Evolutionary conservation across 2,888 invertebrate species (phyloP), one percentile per base, ranked within the genome.

Genomic region (Sminthurinus aureus): DNA sequence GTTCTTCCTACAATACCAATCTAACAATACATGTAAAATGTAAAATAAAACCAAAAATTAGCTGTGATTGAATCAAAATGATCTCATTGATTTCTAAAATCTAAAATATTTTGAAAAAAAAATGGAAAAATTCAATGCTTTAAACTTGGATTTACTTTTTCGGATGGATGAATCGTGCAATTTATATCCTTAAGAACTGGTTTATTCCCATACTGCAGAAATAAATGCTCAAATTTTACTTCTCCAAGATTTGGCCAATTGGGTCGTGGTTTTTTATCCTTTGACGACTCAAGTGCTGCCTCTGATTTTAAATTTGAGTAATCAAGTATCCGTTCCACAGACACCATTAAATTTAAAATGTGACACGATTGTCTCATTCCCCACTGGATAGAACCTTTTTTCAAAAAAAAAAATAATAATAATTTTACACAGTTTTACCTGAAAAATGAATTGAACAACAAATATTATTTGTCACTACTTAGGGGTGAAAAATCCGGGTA

Each of bases 291-390:
- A 20, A 87, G 58, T 13, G 85, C 24, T 18, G 91, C 91, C 86
- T 92, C 92, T 0, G 91, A 89, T 15, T 90, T 89, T 38, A 92
- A 87, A 8, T 90, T 88, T 3, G 90, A 89, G 89, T 92, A 92
- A 83, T 92, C 91, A 67, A 91, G 85, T 0, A 92, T 90, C 81
- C 92, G 87, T 88, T 92, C 92, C 3, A 92, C 92, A 9, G 87
- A 87, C 0, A 88, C 87, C 88, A 89, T 89, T 86, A 88, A 85
- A 51, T 85, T 88, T 66, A 91, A 91, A 24, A 91, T 90, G 89
- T 96, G 96, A 0, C 96, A 52, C 12, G 71, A 22, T 18, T 15
- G 18, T 58, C 58, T 58, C 2, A 18, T 2, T 58, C 15, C 58
- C 13, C 58, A 58, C 58, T 15, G 58, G 2, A 58, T 38, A 38